phyloP scores from a whole-genome alignment of 2,797 vertebrate species.

The Atherinosoma microstoma region DNA sequence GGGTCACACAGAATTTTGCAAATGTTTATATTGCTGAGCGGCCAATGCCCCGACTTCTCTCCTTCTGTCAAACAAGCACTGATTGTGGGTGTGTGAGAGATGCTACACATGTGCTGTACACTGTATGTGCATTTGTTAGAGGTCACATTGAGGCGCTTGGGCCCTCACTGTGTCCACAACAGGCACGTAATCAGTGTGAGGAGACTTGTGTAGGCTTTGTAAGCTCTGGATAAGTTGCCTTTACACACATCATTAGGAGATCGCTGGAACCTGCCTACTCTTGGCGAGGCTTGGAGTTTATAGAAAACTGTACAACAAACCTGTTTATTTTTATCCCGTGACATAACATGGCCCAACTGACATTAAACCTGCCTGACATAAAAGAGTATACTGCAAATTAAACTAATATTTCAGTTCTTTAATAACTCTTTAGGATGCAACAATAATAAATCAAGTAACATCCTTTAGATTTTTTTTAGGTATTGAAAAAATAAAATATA shows the following conservation, averaged over 20 bases:
- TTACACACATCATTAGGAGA: constrained; percentile 72
- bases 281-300: background rate
- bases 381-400: too few relatives aligned
- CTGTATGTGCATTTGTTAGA: constrained; percentile 22
- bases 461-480: too few relatives aligned
- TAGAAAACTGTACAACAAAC: background rate
- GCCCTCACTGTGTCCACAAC: constrained; percentile 49
- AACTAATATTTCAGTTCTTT: too few relatives aligned
- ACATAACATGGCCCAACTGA: too few relatives aligned
- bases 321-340: background rate
- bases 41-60: constrained; percentile 49
- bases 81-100: constrained; percentile 63
- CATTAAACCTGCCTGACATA: too few relatives aligned
- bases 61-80: constrained; percentile 51
- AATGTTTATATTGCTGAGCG: constrained; percentile 64
- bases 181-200: constrained; percentile 58
- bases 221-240: constrained; percentile 55
- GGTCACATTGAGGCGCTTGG: constrained; percentile 30
- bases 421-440: too few relatives aligned
- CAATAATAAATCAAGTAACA: too few relatives aligned
- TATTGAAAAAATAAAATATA: too few relatives aligned
- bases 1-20: constrained; percentile 50
- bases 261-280: constrained; percentile 41
- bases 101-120: constrained; percentile 29
- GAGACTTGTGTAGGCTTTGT: constrained; percentile 71